Conservation (phyloP, 1,140 invertebrate species). For the Neodiprion virginianus region DNA sequence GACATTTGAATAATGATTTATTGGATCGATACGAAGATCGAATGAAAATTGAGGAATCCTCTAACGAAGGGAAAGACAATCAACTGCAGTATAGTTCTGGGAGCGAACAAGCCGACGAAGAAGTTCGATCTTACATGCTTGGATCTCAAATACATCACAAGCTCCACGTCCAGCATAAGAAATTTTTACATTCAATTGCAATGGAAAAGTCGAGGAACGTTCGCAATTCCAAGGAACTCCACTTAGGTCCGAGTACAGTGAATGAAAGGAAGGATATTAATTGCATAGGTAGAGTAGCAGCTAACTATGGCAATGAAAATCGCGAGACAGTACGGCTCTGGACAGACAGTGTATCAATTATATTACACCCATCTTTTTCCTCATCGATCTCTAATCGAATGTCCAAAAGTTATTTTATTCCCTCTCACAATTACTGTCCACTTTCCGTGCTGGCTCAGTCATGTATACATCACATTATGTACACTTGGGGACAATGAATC, state of each 20-base stretch:
- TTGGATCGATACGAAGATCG: neutral
- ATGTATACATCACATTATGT: neutral
- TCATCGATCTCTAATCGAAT: neutral
- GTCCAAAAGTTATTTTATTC: neutral
- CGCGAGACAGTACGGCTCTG: too few species aligned
- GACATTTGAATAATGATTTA: neutral
- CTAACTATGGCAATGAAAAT: neutral
- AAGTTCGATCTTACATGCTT: constrained; percentile 53
- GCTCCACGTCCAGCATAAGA: neutral
- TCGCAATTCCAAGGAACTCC: neutral
- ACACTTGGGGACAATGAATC: too few species aligned
- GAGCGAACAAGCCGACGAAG: constrained; percentile 54
- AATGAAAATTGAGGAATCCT: neutral
- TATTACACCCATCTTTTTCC: neutral
- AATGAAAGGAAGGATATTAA: neutral
- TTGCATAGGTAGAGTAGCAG: constrained; percentile 5
- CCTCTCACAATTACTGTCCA: neutral
- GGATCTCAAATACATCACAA: neutral
- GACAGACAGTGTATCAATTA: too few species aligned
- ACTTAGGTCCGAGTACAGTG: neutral
- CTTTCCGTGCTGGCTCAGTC: neutral
- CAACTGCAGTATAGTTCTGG: constrained; percentile 40
- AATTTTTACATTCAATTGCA: neutral
- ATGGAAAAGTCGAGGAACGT: neutral
- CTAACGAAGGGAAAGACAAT: neutral